These are phyloP conservation scores for Shargacucullia verbasci DNA, from an alignment of 2,888 invertebrate species.

Conservation along the genomic window DNA sequence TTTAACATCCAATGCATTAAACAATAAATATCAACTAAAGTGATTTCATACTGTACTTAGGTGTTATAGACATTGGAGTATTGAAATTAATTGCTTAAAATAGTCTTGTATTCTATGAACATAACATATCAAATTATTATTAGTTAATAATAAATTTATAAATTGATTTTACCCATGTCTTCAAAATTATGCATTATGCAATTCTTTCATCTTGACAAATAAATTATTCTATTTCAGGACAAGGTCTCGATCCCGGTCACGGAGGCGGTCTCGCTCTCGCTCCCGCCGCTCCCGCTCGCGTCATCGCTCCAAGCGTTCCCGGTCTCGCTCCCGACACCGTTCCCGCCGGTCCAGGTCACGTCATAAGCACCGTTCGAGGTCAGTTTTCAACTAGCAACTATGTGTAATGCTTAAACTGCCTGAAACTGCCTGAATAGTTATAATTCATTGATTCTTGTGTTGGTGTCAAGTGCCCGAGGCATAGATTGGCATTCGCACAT, in stretches of 20 bases:
- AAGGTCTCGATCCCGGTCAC: constrained; percentile 87
- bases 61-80: too few species aligned
- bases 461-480: not conserved
- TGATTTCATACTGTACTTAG: too few species aligned
- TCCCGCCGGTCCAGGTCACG: constrained; percentile 90
- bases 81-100: too few species aligned
- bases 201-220: too few species aligned
- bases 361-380: constrained; percentile 88
- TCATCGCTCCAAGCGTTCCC: constrained; percentile 87
- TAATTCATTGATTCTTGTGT: not conserved
- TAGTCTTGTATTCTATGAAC: too few species aligned
- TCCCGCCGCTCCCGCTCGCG: constrained; percentile 90
- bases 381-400: constrained; percentile 30
- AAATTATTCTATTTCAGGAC: constrained; percentile 68
- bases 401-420: constrained; percentile 19
- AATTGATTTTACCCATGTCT: too few species aligned
- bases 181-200: too few species aligned
- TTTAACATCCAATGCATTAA: too few species aligned
- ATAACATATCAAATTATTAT: too few species aligned
- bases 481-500: too few species aligned
- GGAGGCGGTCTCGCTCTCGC: constrained; percentile 90
- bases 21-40: too few species aligned
- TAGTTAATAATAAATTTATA: too few species aligned
- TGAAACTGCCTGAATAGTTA: constrained; percentile 28
- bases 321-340: constrained; percentile 88